These are phyloP conservation scores for Chymomyza amoena DNA, from an alignment of 2,888 invertebrate genomes.

Conservation along the genomic window DNA sequence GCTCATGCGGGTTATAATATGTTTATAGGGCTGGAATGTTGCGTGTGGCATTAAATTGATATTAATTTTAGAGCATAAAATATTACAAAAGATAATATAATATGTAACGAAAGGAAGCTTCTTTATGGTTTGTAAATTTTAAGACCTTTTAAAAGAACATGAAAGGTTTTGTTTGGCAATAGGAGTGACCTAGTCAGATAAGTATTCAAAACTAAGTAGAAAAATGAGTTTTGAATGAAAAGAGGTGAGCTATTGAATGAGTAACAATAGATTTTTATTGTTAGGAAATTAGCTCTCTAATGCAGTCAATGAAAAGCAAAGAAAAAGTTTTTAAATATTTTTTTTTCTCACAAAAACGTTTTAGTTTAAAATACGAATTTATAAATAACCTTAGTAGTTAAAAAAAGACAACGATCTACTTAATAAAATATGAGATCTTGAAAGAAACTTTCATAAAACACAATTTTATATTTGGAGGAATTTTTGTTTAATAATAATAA, in stretches of 20 bases:
- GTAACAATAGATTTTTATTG: not conserved
- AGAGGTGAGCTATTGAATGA: not conserved
- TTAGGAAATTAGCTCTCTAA: not conserved
- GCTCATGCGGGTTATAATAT: not conserved
- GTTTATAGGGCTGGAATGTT: not conserved
- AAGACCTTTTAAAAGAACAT: not conserved
- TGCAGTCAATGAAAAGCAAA: not conserved
- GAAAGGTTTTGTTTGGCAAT: not conserved
- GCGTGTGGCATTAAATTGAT: not conserved
- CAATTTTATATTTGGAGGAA: no score
- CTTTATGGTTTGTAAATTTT: not conserved
- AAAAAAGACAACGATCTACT: no score
- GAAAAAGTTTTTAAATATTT: no score
- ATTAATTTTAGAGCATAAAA: not conserved
- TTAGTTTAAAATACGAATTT: not conserved
- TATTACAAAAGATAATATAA: not conserved
- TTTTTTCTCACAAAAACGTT: not conserved
- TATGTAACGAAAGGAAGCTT: not conserved
- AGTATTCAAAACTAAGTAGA: not conserved
- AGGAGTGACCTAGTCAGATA: slow-evolving; percentile 38
- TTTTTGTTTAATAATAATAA: no score
- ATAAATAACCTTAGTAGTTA: not conserved
- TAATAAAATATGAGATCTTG: no score
- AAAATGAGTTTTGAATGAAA: not conserved
- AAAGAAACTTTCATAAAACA: no score